Evolutionary conservation across 2,113 vertebrate species (phyloP).

Genomic region (Paramormyrops kingsleyae): DNA sequence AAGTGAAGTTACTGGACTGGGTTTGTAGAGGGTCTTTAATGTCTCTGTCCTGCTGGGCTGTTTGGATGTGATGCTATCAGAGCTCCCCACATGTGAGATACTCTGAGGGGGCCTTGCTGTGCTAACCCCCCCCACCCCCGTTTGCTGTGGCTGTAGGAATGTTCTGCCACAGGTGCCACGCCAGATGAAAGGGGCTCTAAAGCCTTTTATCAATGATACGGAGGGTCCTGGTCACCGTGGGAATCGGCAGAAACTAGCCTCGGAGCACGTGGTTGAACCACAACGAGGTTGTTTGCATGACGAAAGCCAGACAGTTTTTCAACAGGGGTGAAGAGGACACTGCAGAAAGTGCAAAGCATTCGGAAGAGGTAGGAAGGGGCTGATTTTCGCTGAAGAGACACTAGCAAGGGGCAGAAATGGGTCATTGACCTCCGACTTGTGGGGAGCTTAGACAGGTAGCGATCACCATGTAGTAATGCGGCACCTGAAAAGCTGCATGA

Average conservation of each 20-base stretch:
- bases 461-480: not conserved
- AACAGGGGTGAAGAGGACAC: not conserved
- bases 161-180: slow-evolving; percentile 30
- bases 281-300: not conserved
- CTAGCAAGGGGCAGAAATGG: not conserved
- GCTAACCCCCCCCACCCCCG: slow-evolving; percentile 8
- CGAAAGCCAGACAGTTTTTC: not conserved
- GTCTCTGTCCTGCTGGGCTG: not conserved
- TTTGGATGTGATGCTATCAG: slow-evolving; percentile 32
- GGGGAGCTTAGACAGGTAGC: too few species aligned
- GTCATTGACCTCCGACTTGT: not conserved
- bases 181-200: slow-evolving; percentile 28
- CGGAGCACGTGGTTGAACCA: not conserved
- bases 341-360: not conserved
- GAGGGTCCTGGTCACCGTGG: slow-evolving; percentile 17
- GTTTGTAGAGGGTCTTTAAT: slow-evolving; percentile 7
- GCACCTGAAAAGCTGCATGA: not conserved
- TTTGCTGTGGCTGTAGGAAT: slow-evolving; percentile 29
- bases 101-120: slow-evolving; percentile 11
- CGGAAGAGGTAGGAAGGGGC: not conserved
- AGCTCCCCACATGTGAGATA: slow-evolving; percentile 25
- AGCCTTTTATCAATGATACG: slow-evolving; percentile 27
- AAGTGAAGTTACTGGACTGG: not conserved
- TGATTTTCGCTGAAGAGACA: not conserved
- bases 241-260: not conserved